Evolutionary conservation across 2,888 invertebrate species (phyloP), one percentile per base, ranked within the genome.

Genomic region (Drosophila anomalata): DNA sequence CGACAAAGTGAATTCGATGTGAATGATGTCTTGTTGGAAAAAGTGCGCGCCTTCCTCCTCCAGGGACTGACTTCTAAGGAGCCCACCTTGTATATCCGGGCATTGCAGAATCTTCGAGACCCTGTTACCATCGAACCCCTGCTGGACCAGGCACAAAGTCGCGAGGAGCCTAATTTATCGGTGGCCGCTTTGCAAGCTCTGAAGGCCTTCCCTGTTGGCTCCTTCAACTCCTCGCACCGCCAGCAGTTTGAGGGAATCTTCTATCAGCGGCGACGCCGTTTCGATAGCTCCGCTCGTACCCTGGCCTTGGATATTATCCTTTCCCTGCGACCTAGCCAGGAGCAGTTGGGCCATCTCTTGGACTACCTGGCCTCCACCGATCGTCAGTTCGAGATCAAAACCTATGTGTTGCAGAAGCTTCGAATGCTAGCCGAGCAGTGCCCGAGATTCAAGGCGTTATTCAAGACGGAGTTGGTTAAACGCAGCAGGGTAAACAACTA

Each of bases 241-340:
- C 89, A 85, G 54, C 85, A 90, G 0, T 94, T 94, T 0, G 90
- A 92, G n/a, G 92, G 91, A 53, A 93, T 95, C 1, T 94, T 95
- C 79, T 94, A 93, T 77, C 94, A 95, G 88, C 83, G 93, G 1
- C 92, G 92, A 17, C 92, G 92, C 24, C 93, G 92, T 48, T 94
- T 94, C 86, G 95, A 96, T 87, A 95, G 95, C 31, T 95, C 95
- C 72, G 93, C 95, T 0, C 92, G 96, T 79, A 94, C 95, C 0
- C 79, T 95, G 55, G 95, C 96, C 0, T 89, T 95, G n/a, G 95
- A 96, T 79, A 92, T 96, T 8, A 90, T 96, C 12, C 91, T 96
- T 3, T 93, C 94, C 57, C 92, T 93, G 55, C 90, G 93, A 29
- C 94, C 95, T 0, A 92, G 92, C 8, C 92, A 93, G 17, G 91